Percentiles rank a stretch among this genome's conserved stretches.
Conservation (phyloP, 2,113 vertebrate species). For the Kryptolebias marmoratus region DNA sequence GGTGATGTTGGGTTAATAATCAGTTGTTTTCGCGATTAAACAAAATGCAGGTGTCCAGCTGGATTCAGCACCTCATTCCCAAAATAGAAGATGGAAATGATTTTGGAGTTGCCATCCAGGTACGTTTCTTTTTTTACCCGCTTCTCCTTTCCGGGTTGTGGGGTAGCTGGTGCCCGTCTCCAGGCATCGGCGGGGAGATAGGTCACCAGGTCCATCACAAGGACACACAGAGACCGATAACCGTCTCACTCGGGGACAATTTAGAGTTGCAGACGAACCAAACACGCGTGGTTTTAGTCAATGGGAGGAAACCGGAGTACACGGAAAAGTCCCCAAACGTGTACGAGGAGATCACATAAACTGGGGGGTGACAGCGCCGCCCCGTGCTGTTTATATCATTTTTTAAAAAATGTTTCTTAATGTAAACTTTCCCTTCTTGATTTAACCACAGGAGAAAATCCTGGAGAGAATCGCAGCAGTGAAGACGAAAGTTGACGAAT, state of each 20-base stretch:
- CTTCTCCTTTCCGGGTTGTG: too few relatives aligned
- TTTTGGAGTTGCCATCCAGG: conserved; percentile 92
- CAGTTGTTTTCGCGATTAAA: background rate
- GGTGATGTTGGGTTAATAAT: background rate
- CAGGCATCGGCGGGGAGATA: too few relatives aligned
- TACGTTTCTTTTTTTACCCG: conserved; percentile 40
- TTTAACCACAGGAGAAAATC: conserved; percentile 85
- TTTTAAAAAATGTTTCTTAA: background rate
- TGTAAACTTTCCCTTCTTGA: background rate
- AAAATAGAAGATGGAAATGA: conserved; percentile 94
- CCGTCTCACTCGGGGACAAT: too few relatives aligned
- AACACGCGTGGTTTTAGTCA: too few relatives aligned
- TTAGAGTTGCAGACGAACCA: too few relatives aligned
- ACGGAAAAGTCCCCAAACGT: too few relatives aligned
- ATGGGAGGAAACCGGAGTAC: too few relatives aligned
- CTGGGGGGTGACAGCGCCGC: too few relatives aligned
- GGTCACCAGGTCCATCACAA: too few relatives aligned
- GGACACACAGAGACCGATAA: too few relatives aligned
- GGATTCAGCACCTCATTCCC: conserved; percentile 90
- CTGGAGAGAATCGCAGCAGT: conserved; percentile 87
- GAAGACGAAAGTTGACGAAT: conserved; percentile 87
- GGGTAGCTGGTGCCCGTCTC: too few relatives aligned
- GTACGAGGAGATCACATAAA: too few relatives aligned
- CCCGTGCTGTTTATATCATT: background rate
- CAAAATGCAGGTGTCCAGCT: conserved; percentile 81